Conservation (phyloP, 1,140 invertebrate species). For the Dryas iulia region DNA sequence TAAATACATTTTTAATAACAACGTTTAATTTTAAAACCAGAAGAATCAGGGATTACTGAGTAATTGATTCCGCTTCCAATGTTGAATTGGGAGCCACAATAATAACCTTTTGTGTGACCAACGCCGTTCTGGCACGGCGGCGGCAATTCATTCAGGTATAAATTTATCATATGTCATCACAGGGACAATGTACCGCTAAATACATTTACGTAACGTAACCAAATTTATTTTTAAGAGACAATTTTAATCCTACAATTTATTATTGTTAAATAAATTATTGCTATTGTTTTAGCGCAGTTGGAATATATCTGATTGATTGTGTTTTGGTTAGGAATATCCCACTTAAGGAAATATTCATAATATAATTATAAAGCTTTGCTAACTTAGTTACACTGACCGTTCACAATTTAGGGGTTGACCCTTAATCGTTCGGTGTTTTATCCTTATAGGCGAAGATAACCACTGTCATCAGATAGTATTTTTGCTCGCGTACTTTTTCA, state of each 20-base stretch:
- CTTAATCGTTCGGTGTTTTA: no score
- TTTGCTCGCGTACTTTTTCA: no score
- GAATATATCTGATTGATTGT: no score
- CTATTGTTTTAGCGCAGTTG: not conserved
- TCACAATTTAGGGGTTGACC: no score
- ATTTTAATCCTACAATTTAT: constrained; percentile 25
- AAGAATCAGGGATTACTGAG: constrained; percentile 19
- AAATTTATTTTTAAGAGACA: constrained; percentile 17
- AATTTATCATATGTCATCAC: constrained; percentile 33
- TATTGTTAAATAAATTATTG: not conserved
- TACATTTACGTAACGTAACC: constrained; percentile 8
- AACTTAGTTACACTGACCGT: no score
- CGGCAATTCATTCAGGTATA: constrained; percentile 23
- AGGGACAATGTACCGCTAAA: constrained; percentile 29
- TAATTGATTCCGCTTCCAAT: constrained; percentile 37
- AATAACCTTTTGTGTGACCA: constrained; percentile 25
- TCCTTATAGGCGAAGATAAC: no score
- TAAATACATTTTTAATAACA: not conserved
- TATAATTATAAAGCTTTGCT: no score
- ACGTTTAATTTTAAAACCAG: not conserved
- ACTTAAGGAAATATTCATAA: no score
- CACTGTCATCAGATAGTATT: no score
- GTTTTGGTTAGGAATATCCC: no score
- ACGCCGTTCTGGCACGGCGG: constrained; percentile 6
- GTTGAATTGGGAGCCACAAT: constrained; percentile 25